Evolutionary conservation across 2,888 invertebrate species (phyloP).

Genomic region (Drosophila prolongata): DNA sequence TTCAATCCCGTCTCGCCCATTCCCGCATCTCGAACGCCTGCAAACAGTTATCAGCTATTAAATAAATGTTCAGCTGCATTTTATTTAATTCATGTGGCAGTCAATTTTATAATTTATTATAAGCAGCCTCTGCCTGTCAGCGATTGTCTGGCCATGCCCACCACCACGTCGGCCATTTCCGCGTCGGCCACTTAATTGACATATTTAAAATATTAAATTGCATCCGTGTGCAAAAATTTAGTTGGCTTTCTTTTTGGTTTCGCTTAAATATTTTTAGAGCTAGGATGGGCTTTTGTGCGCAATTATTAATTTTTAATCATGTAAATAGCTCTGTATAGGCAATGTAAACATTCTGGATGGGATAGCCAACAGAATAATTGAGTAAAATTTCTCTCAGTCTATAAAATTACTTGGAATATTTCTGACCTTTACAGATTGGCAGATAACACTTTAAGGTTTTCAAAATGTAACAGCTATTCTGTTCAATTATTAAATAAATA

Average conservation of each 20-base stretch:
- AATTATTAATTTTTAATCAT: conserved; percentile 77
- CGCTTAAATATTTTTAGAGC: conserved; percentile 17
- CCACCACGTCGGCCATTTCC: background rate
- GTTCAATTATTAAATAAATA: no score
- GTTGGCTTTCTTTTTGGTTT: conserved; percentile 8
- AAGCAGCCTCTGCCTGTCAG: conserved; percentile 71
- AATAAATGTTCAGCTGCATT: conserved; percentile 59
- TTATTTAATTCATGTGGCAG: conserved; percentile 67
- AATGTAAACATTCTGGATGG: conserved; percentile 22
- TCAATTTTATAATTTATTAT: conserved; percentile 69
- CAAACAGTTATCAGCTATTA: conserved; percentile 57
- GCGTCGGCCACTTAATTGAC: conserved; percentile 65
- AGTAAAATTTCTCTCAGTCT: background rate
- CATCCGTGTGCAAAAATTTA: conserved; percentile 67
- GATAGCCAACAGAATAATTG: background rate
- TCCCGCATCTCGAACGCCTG: no score
- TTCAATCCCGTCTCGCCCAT: no score
- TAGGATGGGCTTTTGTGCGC: conserved; percentile 46
- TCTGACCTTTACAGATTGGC: background rate
- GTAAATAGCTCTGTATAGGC: conserved; percentile 62
- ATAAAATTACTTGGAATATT: background rate
- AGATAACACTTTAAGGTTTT: no score
- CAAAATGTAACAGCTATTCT: no score
- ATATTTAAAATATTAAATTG: conserved; percentile 79
- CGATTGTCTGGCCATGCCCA: conserved; percentile 53